Conservation (phyloP, 1,140 invertebrate genomes). For the Drosophila sp. region DNA sequence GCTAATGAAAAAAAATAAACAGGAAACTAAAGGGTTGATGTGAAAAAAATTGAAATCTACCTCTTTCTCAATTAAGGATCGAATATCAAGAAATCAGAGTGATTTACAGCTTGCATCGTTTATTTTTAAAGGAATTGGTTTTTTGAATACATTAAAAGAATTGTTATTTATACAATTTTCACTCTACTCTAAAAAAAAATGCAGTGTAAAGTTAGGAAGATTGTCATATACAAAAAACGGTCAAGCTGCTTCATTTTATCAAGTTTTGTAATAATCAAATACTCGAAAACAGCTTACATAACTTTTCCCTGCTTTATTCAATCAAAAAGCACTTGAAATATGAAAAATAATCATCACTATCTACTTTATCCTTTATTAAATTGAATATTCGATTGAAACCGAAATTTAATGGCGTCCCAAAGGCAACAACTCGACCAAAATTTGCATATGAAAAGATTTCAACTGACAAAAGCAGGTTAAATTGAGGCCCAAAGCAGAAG, state of each 20-base stretch:
- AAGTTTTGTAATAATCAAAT: too few relatives aligned
- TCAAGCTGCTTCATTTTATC: too few relatives aligned
- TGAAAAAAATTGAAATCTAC: slow-evolving; percentile 13
- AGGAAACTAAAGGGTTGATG: slow-evolving; percentile 33
- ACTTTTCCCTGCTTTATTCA: slow-evolving; percentile 8
- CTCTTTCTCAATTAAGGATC: slow-evolving; percentile 16
- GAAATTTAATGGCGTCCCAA: slow-evolving; percentile 29
- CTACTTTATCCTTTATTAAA: slow-evolving; percentile 50
- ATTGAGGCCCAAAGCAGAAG: slow-evolving; percentile 6
- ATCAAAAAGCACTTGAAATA: slow-evolving; percentile 38
- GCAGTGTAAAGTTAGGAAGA: background rate
- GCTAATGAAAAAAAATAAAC: slow-evolving; percentile 48
- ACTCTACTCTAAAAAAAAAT: too few relatives aligned
- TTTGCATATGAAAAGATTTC: slow-evolving; percentile 51
- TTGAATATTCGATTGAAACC: slow-evolving; percentile 27
- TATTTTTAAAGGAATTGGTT: slow-evolving; percentile 16
- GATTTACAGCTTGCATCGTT: slow-evolving; percentile 34
- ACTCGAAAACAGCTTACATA: too few relatives aligned
- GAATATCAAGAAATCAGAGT: slow-evolving; percentile 20
- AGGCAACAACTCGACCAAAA: slow-evolving; percentile 32
- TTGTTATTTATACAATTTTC: too few relatives aligned
- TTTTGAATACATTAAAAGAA: background rate
- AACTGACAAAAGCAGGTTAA: slow-evolving; percentile 49
- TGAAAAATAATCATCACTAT: slow-evolving; percentile 22
- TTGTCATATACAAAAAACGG: too few relatives aligned